Evolutionary conservation across 2,113 vertebrate species (phyloP), one percentile per base, ranked within the genome.

Genomic region (Eleginops maclovinus): DNA sequence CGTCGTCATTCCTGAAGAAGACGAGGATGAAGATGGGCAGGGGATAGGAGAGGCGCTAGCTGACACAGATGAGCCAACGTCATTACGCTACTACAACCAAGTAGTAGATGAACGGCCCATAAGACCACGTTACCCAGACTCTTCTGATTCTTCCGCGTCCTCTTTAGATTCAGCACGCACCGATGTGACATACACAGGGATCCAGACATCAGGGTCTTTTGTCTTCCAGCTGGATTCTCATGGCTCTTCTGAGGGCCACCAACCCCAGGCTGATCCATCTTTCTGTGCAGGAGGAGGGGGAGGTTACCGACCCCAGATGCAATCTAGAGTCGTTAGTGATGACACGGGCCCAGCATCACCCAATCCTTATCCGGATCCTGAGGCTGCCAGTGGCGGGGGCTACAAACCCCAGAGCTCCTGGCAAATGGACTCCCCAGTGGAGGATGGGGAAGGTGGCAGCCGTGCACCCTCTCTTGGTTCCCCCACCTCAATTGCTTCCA

Each of bases 161-260:
- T 94, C 96, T 10, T 90, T 95, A 54, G 93, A 91, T 74, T 95
- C 94, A 7, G 90, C 71, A 0, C 86, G 88, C 56, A 95, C 94
- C 0, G 96, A 98, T 50, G 96, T 99, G 72, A 95, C 98, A 43
- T 99, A 99, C 89, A 98, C 97, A 0, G 97, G 97, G 11, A 93
- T 99, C 59, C 97, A 99, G 85, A 97, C 96, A 40, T 97, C 97
- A 77, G 87, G 86, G 19, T 90, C 91, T 54, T 46, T 88, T 67
- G 83, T 87, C 44, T 87, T 90, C 79, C 78, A 76, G 58, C 21
- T 77, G 2, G 86, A 96, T 94, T 77, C 97, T 94, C 87, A 95
- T 92, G 77, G 61, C 51, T 69, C 82, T 3, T 46, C 70, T 4
- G 84, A 88, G 19, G 60, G 22, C 66, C 80, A 72, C 17, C 85